These are phyloP conservation scores for Epinotia brunnichana DNA, from an alignment of 2,888 invertebrate genomes.

Conservation along the genomic window DNA sequence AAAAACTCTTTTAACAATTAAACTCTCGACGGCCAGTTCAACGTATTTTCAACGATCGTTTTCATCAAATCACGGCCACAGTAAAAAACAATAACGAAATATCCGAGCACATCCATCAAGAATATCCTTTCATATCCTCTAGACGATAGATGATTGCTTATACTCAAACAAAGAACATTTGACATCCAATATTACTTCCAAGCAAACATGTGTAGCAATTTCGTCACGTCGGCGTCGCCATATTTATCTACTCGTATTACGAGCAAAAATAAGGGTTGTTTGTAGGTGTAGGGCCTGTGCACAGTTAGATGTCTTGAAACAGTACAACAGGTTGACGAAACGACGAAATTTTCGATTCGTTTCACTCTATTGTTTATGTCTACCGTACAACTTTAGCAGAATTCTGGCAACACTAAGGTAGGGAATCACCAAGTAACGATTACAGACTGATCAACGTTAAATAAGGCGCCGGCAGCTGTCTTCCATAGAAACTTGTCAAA, in stretches of 20 bases:
- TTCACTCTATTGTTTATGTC: too few species aligned
- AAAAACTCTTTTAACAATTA: too few species aligned
- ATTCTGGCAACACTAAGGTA: too few species aligned
- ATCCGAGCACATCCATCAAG: neutral
- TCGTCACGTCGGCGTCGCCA: conserved; percentile 10
- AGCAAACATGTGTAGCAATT: conserved; percentile 35
- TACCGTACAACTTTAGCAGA: too few species aligned
- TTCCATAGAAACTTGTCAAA: too few species aligned
- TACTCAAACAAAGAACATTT: conserved; percentile 23
- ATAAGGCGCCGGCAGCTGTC: too few species aligned
- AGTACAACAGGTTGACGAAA: neutral
- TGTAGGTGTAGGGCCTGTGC: neutral
- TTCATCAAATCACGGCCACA: too few species aligned
- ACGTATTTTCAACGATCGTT: neutral
- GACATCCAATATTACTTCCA: conserved; percentile 37
- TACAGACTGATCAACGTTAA: too few species aligned
- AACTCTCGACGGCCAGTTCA: too few species aligned
- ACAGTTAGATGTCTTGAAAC: neutral
- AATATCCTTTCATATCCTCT: neutral
- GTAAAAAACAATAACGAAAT: neutral
- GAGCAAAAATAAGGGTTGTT: neutral
- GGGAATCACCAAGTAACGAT: too few species aligned
- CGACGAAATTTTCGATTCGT: neutral
- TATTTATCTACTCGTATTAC: conserved; percentile 25
- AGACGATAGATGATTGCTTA: conserved; percentile 10